Conservation (phyloP, 23 tunicate species). For the Botrylloides violaceus region DNA sequence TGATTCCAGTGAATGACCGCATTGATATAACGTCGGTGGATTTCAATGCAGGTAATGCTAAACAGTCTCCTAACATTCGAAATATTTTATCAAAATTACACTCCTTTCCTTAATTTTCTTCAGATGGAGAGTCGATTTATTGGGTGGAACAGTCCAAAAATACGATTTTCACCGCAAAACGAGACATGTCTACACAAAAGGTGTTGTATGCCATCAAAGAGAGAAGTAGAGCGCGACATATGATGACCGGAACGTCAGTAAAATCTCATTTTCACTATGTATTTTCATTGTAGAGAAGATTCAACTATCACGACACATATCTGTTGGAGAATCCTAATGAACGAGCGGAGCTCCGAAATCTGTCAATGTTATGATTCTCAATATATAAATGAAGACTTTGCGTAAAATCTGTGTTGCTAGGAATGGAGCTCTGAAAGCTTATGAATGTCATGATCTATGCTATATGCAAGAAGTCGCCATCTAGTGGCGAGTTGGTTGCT, state of each 20-base stretch:
- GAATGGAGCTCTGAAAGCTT: too few relatives aligned
- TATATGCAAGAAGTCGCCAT: too few relatives aligned
- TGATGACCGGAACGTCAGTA: not conserved
- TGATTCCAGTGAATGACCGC: conserved; percentile 43
- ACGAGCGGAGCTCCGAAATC: too few relatives aligned
- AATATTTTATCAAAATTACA: not conserved
- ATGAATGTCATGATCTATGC: too few relatives aligned
- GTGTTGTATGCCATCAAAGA: conserved; percentile 9
- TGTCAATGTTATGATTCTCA: too few relatives aligned
- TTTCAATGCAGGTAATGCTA: conserved; percentile 44
- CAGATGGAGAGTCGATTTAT: conserved; percentile 47
- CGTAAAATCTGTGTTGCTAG: too few relatives aligned
- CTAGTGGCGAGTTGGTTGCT: too few relatives aligned
- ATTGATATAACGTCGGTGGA: conserved; percentile 39
- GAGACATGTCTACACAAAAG: conserved; percentile 50
- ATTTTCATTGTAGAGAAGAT: too few relatives aligned
- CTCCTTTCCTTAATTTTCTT: not conserved
- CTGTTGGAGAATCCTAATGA: too few relatives aligned
- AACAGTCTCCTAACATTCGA: not conserved
- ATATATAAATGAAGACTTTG: too few relatives aligned
- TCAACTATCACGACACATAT: too few relatives aligned
- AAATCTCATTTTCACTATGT: too few relatives aligned
- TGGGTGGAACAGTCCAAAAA: conserved; percentile 40
- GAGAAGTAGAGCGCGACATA: not conserved
- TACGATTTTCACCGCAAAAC: conserved; percentile 38